These are phyloP conservation scores for Ambastaia sidthimunki DNA, from an alignment of 2,797 vertebrate species.

Conservation along the genomic window DNA sequence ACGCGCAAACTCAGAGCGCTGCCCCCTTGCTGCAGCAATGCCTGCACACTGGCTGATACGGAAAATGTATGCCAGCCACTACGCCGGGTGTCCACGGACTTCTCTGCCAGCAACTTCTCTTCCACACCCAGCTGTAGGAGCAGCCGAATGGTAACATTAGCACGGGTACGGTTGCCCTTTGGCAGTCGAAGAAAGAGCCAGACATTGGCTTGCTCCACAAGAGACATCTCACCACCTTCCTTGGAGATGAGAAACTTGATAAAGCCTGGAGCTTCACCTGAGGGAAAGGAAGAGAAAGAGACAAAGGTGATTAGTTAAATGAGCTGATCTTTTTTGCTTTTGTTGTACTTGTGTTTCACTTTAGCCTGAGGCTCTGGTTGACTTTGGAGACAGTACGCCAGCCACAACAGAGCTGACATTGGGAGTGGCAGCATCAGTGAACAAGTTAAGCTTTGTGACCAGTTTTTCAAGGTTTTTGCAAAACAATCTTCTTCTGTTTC, in stretches of 20 bases:
- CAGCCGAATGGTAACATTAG: conserved; percentile 88
- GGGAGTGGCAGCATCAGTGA: conserved; percentile 55
- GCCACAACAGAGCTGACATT: conserved; percentile 47
- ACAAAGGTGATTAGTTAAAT: conserved; percentile 43
- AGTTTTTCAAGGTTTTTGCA: conserved; percentile 44
- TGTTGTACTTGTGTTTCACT: conserved; percentile 20
- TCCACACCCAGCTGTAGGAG: conserved; percentile 80
- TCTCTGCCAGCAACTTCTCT: conserved; percentile 85
- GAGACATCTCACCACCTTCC: conserved; percentile 87
- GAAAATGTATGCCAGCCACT: conserved; percentile 97
- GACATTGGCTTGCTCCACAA: conserved; percentile 93
- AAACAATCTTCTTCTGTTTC: conserved; percentile 28
- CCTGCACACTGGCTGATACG: conserved; percentile 85
- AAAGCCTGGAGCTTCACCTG: conserved; percentile 85
- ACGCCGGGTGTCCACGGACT: conserved; percentile 90
- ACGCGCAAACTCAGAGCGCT: conserved; percentile 83
- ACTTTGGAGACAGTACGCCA: conserved; percentile 9
- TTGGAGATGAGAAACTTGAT: conserved; percentile 93
- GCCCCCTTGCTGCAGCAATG: conserved; percentile 78
- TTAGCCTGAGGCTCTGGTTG: conserved; percentile 25
- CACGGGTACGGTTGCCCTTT: conserved; percentile 90
- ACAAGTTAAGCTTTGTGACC: conserved; percentile 46
- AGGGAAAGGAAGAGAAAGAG: conserved; percentile 65
- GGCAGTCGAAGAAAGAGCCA: conserved; percentile 95
- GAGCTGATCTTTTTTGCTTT: conserved; percentile 21